phyloP scores from a whole-genome alignment of 2,888 invertebrate genomes.

The Girardia tigrina region DNA sequence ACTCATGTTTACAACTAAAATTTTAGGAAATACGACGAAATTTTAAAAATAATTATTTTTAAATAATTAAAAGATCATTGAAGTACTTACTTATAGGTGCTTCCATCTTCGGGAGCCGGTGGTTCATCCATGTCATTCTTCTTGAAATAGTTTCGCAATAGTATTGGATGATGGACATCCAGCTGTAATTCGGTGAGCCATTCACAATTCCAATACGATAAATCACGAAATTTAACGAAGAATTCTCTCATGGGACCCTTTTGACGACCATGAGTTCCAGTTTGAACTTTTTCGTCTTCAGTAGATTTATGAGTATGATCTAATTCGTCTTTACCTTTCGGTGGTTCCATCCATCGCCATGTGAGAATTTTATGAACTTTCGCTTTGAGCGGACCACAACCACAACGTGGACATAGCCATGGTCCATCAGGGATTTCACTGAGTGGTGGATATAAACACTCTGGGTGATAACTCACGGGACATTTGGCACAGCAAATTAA shows the following conservation, averaged over 20 bases:
- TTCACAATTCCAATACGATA: slow-evolving; percentile 92
- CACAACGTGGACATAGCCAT: slow-evolving; percentile 93
- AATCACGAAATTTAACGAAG: slow-evolving; percentile 89
- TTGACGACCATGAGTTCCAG: slow-evolving; percentile 3
- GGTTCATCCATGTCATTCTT: slow-evolving; percentile 95
- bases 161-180: slow-evolving; percentile 82
- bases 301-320: slow-evolving; percentile 46
- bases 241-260: slow-evolving; percentile 60
- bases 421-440: slow-evolving; percentile 80
- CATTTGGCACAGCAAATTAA: slow-evolving; percentile 88
- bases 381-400: slow-evolving; percentile 56
- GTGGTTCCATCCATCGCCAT: slow-evolving; percentile 66
- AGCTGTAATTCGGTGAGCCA: slow-evolving; percentile 86
- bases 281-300: background rate
- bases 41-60: background rate
- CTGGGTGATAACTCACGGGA: slow-evolving; percentile 86
- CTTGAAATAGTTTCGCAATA: slow-evolving; percentile 78
- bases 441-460: slow-evolving; percentile 82
- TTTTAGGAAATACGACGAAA: background rate
- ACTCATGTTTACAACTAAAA: background rate
- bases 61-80: background rate
- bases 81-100: slow-evolving; percentile 41
- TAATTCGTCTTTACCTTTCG: slow-evolving; percentile 44
- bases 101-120: slow-evolving; percentile 74
- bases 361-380: slow-evolving; percentile 80